These are phyloP conservation scores for Sitophilus oryzae DNA, from an alignment of 1,140 invertebrate species.

Conservation along the genomic window DNA sequence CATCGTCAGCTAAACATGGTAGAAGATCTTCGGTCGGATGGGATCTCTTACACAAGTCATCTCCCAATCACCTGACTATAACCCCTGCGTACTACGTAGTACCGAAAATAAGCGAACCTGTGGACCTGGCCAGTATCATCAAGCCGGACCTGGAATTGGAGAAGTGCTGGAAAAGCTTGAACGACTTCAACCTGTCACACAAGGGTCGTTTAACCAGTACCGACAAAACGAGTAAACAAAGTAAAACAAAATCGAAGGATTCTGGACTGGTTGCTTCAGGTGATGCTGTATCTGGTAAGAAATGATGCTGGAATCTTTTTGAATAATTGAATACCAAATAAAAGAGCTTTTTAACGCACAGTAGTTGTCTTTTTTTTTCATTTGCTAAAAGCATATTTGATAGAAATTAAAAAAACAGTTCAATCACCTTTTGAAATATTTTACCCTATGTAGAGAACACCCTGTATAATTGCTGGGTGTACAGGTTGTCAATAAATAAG, in stretches of 20 bases:
- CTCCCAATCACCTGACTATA: slow-evolving; percentile 19
- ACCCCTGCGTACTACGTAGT: slow-evolving; percentile 28
- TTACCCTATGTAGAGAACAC: too few relatives aligned
- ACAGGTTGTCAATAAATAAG: too few relatives aligned
- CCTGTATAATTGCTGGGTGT: too few relatives aligned
- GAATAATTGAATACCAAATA: slow-evolving; percentile 12
- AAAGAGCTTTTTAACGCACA: slow-evolving; percentile 10
- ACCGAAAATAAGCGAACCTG: slow-evolving; percentile 24
- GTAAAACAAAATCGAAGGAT: slow-evolving; percentile 3
- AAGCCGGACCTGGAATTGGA: slow-evolving; percentile 29
- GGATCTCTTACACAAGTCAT: slow-evolving; percentile 21
- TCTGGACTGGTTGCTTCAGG: slow-evolving; percentile 2
- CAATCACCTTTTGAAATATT: too few relatives aligned
- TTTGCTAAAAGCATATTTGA: background rate
- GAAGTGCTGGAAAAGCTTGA: slow-evolving; percentile 36
- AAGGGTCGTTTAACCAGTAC: slow-evolving; percentile 36
- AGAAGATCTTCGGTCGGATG: slow-evolving; percentile 29
- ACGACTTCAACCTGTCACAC: slow-evolving; percentile 34
- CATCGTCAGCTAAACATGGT: slow-evolving; percentile 34
- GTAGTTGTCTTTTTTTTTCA: background rate
- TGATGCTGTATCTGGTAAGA: slow-evolving; percentile 19
- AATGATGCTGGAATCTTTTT: slow-evolving; percentile 1
- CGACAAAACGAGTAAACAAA: slow-evolving; percentile 17
- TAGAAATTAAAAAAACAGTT: too few relatives aligned
- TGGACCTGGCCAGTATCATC: slow-evolving; percentile 17